Evolutionary conservation across 2,113 vertebrate species (phyloP), one percentile per base, ranked within the genome.

Genomic region (Microcebus lehilahytsara): DNA sequence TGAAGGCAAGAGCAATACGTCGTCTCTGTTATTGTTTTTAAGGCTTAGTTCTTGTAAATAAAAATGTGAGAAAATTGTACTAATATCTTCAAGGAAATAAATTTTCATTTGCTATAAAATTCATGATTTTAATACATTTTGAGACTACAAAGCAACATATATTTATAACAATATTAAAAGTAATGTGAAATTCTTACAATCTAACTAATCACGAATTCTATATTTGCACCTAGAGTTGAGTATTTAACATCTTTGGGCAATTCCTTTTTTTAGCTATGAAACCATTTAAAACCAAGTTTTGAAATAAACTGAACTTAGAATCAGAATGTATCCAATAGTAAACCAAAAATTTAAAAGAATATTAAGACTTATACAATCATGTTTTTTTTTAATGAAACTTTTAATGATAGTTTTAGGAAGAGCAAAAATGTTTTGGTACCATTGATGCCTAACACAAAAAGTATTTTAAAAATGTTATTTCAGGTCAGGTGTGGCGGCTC

Each of bases 371-470:
- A 84, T 53, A 4, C 16, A 64, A 17, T 72, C 37, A 32, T 72
- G 27, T 72, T 46, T 46, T 5, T 77, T 56, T 80, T 74, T 53
- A 72, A 72, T 49, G 7, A 85, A 89, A 67, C 0, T 78, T 95
- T 90, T 49, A 89, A 56, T 69, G 79, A 79, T 60, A 40, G 19
- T 86, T 95, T 93, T 87, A 58, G 78, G 23, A 96, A 88, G 64
- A 89, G 40, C 27, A 81, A 72, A 84, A 34, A 77, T 96, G 13
- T 84, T 90, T 90, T 91, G n/a, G 4, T 86, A 37, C 30, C n/a
- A 42, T 56, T 86, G 64, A 75, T 60, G 67, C 4, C 42, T 72
- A 37, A 77, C 46, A 88, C n/a, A 72, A 66, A 77, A 78, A 58
- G 37, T 91, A 85, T n/a, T 62, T 85, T 14, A 64, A 95, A 81